phyloP scores from a whole-genome alignment of 1,140 invertebrate genomes.

The Pogonomyrmex californicus region DNA sequence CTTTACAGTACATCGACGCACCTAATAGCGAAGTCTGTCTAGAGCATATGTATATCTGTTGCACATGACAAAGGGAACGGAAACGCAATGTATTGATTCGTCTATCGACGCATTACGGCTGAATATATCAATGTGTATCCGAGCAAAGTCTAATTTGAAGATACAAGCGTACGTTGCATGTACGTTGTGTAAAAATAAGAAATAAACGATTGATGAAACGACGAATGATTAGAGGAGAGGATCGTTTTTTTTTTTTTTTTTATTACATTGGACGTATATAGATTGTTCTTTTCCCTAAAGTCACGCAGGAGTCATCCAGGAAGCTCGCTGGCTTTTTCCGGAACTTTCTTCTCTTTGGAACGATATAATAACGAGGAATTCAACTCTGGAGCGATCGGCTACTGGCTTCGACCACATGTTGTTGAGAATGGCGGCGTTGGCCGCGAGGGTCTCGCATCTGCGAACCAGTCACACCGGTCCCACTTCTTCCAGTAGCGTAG shows the following conservation, averaged over 20 bases:
- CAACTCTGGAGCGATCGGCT: slow-evolving; percentile 72
- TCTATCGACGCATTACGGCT: slow-evolving; percentile 6
- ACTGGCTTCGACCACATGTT: slow-evolving; percentile 79
- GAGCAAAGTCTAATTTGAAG: not conserved
- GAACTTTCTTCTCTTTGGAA: slow-evolving; percentile 60
- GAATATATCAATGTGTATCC: not conserved
- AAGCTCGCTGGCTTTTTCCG: slow-evolving; percentile 53
- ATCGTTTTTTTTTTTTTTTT: slow-evolving; percentile 10
- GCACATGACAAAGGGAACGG: slow-evolving; percentile 2
- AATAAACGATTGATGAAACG: too few species aligned
- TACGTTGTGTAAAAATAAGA: not conserved
- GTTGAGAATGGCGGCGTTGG: slow-evolving; percentile 74
- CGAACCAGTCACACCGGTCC: slow-evolving; percentile 86
- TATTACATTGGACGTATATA: not conserved
- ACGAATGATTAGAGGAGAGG: slow-evolving; percentile 33
- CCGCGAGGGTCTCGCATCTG: slow-evolving; percentile 82
- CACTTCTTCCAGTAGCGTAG: slow-evolving; percentile 82
- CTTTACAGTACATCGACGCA: not conserved
- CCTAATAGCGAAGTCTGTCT: slow-evolving; percentile 31
- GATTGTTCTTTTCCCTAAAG: not conserved
- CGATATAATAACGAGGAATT: slow-evolving; percentile 80
- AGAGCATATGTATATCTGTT: slow-evolving; percentile 29
- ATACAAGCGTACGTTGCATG: not conserved
- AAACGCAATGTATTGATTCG: slow-evolving; percentile 17
- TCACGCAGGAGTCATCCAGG: slow-evolving; percentile 29